Percentiles rank a stretch among this genome's conserved stretches.
Conservation (phyloP, 1,140 invertebrate genomes). For the Drosophila yakuba region DNA sequence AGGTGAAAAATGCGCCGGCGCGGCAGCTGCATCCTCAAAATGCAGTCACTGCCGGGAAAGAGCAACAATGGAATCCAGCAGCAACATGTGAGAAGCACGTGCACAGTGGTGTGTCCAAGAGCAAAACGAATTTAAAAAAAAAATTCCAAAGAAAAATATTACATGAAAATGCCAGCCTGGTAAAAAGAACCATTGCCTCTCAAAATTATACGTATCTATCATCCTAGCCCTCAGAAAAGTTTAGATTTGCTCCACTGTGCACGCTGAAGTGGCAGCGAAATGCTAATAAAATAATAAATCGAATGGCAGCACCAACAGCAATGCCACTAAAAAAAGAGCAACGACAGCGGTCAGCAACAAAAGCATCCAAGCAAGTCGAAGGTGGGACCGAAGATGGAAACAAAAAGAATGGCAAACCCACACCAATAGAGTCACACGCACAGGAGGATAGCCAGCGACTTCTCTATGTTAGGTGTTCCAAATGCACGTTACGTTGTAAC, state of each 20-base stretch:
- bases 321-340: conserved; percentile 48
- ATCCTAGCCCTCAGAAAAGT: background rate
- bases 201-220: no score
- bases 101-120: conserved; percentile 31
- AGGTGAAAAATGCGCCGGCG: conserved; percentile 63
- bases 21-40: conserved; percentile 41
- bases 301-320: conserved; percentile 53
- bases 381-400: conserved; percentile 59
- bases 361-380: conserved; percentile 74
- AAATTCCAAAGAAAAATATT: no score
- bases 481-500: conserved; percentile 76
- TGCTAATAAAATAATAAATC: conserved; percentile 83
- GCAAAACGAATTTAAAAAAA: no score
- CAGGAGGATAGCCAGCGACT: conserved; percentile 16
- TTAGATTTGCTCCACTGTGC: conserved; percentile 50
- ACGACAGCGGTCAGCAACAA: conserved; percentile 60
- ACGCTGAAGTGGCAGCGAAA: conserved; percentile 39
- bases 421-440: conserved; percentile 11
- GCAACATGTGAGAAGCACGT: conserved; percentile 67
- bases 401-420: conserved; percentile 66
- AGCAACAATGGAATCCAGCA: conserved; percentile 16
- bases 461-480: conserved; percentile 67
- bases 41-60: conserved; percentile 11
- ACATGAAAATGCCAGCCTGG: no score
- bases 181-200: no score